Evolutionary conservation across 2,113 vertebrate species (phyloP).

Genomic region (Actinemys pallida): DNA sequence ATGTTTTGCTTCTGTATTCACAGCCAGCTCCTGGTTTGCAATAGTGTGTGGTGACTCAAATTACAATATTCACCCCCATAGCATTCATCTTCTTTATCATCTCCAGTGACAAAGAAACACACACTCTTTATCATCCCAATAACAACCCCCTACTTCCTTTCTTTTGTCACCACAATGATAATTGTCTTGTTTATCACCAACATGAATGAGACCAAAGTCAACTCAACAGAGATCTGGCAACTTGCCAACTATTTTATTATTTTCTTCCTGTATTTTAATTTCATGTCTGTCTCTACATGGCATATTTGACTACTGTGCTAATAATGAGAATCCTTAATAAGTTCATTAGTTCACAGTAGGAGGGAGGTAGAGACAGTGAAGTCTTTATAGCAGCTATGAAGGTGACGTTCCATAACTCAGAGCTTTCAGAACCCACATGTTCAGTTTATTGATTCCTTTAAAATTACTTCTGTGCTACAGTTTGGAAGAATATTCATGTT

Average conservation of each 20-base stretch:
- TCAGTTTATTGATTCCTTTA: neutral
- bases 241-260: neutral
- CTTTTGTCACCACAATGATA: neutral
- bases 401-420: neutral
- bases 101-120: slow-evolving; percentile 2
- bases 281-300: slow-evolving; percentile 25
- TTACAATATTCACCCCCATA: neutral
- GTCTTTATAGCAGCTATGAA: neutral
- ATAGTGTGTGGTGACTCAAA: neutral
- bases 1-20: neutral
- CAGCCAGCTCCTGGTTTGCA: neutral
- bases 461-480: neutral
- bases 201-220: slow-evolving; percentile 31
- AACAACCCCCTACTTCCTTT: neutral
- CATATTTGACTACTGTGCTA: slow-evolving; percentile 7
- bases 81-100: slow-evolving; percentile 30
- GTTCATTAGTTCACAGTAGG: slow-evolving; percentile 19
- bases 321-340: slow-evolving; percentile 32
- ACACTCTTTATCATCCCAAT: neutral
- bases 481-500: neutral
- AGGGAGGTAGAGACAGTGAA: neutral
- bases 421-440: neutral
- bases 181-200: slow-evolving; percentile 37
- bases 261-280: slow-evolving; percentile 53
- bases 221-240: neutral